Conservation (phyloP, 1,140 invertebrate species). For the Himalopsyche phryganea region DNA sequence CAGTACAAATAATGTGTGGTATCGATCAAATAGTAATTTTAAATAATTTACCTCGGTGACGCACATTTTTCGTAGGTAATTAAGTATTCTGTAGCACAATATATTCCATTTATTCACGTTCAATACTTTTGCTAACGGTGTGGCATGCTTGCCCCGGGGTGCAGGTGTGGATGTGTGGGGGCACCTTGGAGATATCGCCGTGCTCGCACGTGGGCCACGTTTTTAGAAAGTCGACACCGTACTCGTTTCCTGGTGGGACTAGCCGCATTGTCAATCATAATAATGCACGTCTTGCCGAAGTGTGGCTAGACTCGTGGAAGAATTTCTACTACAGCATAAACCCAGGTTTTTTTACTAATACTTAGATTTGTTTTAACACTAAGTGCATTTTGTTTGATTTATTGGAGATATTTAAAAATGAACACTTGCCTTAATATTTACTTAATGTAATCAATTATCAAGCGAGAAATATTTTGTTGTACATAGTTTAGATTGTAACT, state of each 20-base stretch:
- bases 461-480: too few relatives aligned
- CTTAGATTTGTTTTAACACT: not conserved
- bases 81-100: too few relatives aligned
- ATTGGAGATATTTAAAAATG: too few relatives aligned
- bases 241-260: constrained; percentile 98
- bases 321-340: constrained; percentile 98
- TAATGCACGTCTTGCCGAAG: constrained; percentile 92
- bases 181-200: constrained; percentile 83
- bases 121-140: constrained; percentile 11
- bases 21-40: too few relatives aligned
- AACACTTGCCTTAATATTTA: too few relatives aligned
- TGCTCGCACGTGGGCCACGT: constrained; percentile 94
- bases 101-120: too few relatives aligned
- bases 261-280: constrained; percentile 98
- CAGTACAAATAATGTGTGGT: too few relatives aligned
- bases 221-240: constrained; percentile 98
- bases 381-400: too few relatives aligned
- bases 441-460: too few relatives aligned
- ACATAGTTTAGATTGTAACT: too few relatives aligned
- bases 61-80: too few relatives aligned
- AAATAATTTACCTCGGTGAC: too few relatives aligned
- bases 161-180: constrained; percentile 97
- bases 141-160: constrained; percentile 28
- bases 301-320: constrained; percentile 98
- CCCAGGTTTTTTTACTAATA: constrained; percentile 65